Evolutionary conservation across 2,113 vertebrate species (phyloP), one percentile per base, ranked within the genome.

Genomic region (Gorsachius goisagi): DNA sequence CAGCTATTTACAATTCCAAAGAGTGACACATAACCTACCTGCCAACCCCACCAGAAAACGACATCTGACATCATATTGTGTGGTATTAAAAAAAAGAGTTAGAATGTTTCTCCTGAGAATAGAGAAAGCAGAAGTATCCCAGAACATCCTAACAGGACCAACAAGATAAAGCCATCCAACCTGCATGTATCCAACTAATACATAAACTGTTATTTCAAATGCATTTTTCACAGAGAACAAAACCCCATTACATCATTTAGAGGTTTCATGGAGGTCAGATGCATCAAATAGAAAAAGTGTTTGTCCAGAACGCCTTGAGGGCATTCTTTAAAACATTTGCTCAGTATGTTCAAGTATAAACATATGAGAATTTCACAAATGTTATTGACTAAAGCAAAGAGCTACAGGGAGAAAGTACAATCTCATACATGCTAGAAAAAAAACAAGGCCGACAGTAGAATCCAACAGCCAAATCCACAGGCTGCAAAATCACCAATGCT

Each of bases 241-340:
- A 90, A 94, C 4, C 64, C 87, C 85, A 56, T 44, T 50, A 63
- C 78, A 86, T 88, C 79, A 78, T 56, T 60, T 35, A 44, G 56
- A 88, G 93, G 76, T 53, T 95, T 87, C 47, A 26, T 5, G 28
- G 86, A 93, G 88, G 92, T 92, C 92, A 96, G 76, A 90, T n/a
- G 80, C 89, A 96, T 76, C 87, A 73, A 75, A 95, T 0, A 96
- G 69, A 85, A 55, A 74, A 95, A 95, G 59, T 21, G 80, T 85
- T 89, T 75, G 86, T 76, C 71, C 74, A 90, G 53, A 89, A 44
- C 0, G 49, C 71, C 87, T 50, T 73, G 1, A 2, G 71, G 95
- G 86, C 50, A 79, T 58, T 87, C 86, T 91, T 82, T 27, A 53
- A 47, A 95, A 87, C 74, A 91, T 62, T 81, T 85, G 83, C 72